Conservation (phyloP, 2,888 invertebrate genomes). For the Drosophila macrospina region DNA sequence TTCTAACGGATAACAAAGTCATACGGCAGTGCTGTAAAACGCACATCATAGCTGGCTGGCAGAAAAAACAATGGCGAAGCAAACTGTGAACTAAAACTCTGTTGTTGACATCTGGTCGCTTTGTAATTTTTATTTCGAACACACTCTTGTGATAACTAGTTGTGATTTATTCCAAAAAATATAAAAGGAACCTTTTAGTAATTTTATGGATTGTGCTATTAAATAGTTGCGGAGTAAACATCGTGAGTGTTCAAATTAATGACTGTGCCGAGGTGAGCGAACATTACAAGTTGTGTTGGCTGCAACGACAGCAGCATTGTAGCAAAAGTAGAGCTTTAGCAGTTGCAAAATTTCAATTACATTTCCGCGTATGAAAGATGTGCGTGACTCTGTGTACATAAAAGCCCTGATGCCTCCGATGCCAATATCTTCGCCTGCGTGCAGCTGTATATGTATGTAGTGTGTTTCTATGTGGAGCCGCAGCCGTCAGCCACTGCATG, state of each 20-base stretch:
- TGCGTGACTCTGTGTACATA: constrained; percentile 42
- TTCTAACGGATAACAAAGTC: constrained; percentile 48
- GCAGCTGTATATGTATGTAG: constrained; percentile 16
- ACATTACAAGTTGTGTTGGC: constrained; percentile 44
- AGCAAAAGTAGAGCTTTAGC: background rate
- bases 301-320: constrained; percentile 27
- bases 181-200: constrained; percentile 36
- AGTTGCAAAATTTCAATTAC: constrained; percentile 60
- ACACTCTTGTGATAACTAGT: constrained; percentile 74
- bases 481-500: constrained; percentile 68
- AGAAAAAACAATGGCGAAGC: constrained; percentile 75
- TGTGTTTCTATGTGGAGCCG: constrained; percentile 61
- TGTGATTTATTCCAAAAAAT: constrained; percentile 69
- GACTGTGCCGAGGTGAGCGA: constrained; percentile 68
- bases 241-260: constrained; percentile 49
- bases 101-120: constrained; percentile 81
- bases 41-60: constrained; percentile 51
- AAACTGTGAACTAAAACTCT: constrained; percentile 67
- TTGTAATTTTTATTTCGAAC: constrained; percentile 62
- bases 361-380: constrained; percentile 64
- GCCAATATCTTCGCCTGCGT: constrained; percentile 46
- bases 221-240: constrained; percentile 41
- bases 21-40: constrained; percentile 56
- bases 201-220: constrained; percentile 73
- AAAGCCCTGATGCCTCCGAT: constrained; percentile 30